Conservation (phyloP, 2,888 invertebrate species). For the Matsumyia berberina region DNA sequence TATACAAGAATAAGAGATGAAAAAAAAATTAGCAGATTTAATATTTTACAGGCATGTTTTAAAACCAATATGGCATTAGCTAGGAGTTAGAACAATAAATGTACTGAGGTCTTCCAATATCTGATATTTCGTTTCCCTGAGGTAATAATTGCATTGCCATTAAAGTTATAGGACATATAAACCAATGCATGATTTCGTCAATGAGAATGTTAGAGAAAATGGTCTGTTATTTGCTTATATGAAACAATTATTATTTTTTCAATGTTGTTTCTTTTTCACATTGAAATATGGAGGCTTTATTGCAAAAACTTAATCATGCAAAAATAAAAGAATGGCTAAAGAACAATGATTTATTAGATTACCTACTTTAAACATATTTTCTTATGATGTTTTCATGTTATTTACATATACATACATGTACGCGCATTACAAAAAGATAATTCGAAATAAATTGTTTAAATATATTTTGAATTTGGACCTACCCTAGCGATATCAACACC, state of each 20-base stretch:
- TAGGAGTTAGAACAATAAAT: no score
- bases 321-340: background rate
- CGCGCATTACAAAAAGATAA: conserved; percentile 15
- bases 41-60: no score
- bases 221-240: background rate
- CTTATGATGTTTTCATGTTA: background rate
- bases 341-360: background rate
- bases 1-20: background rate
- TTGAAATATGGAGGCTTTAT: background rate
- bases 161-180: background rate
- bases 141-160: background rate
- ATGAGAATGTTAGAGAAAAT: background rate
- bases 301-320: background rate
- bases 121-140: no score
- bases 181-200: background rate
- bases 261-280: background rate
- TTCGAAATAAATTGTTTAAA: conserved; percentile 78
- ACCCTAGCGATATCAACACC: conserved; percentile 97
- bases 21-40: background rate
- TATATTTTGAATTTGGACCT: conserved; percentile 85
- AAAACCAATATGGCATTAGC: no score
- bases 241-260: background rate
- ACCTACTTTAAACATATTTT: background rate
- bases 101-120: no score
- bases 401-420: no score